Evolutionary conservation across 2,888 invertebrate genomes (phyloP).

Genomic region (Molanna angustata): DNA sequence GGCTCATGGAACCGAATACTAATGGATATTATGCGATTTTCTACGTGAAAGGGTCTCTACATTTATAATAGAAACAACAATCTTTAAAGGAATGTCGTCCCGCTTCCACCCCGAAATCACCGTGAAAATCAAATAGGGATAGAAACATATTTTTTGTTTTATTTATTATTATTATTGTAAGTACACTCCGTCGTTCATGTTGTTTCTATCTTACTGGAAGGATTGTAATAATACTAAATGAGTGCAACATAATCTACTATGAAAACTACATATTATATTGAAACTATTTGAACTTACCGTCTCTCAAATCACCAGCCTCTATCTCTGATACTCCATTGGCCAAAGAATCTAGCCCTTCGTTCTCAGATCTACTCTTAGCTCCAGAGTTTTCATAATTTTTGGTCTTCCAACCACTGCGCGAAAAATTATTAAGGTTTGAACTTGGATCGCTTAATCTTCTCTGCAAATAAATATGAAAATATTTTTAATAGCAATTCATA

Average conservation of each 20-base stretch:
- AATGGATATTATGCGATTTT: conserved; percentile 14
- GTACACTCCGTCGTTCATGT: conserved; percentile 35
- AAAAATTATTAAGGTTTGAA: conserved; percentile 82
- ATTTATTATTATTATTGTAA: conserved; percentile 39
- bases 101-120: conserved; percentile 27
- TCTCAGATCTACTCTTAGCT: conserved; percentile 84
- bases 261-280: background rate
- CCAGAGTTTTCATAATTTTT: conserved; percentile 62
- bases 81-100: conserved; percentile 27
- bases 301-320: conserved; percentile 89
- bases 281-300: conserved; percentile 63
- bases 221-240: too few relatives aligned
- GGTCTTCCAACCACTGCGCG: conserved; percentile 77
- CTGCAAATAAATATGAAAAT: conserved; percentile 42
- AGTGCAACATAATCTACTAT: conserved; percentile 1
- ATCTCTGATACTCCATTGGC: conserved; percentile 85
- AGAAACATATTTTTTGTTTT: conserved; percentile 40
- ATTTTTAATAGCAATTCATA: background rate
- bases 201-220: conserved; percentile 28
- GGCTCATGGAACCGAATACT: conserved; percentile 21
- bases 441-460: conserved; percentile 90
- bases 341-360: conserved; percentile 85
- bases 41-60: conserved; percentile 26
- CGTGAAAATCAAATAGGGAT: conserved; percentile 5
- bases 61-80: conserved; percentile 31